Evolutionary conservation across 2,113 vertebrate species (phyloP), one percentile per base, ranked within the genome.

Genomic region (Tauraco erythrolophus): DNA sequence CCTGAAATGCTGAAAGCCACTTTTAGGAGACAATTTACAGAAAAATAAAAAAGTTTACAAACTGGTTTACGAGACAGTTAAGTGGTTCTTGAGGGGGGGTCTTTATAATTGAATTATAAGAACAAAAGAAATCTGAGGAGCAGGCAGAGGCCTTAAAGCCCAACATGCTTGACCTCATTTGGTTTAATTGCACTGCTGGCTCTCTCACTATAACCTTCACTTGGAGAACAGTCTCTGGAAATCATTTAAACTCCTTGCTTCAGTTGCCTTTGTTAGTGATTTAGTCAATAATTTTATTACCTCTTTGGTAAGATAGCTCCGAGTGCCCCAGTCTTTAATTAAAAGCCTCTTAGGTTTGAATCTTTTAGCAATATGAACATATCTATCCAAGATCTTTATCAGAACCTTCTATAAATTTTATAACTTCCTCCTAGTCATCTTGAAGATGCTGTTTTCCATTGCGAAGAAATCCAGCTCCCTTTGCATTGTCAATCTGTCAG

Each of bases 31-130:
- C 88, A 93, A 84, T 92, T 95, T 95, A 96, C 88, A 93, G 92
- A 97, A 95, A 94, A 97, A 97, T 94, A 93, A 96, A 97, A 79
- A 94, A 91, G 71, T 96, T 97, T 97, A 97, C 83, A 96, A 93
- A 97, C 92, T 95, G 91, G 53, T 97, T 97, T 94, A 97, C 0
- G 24, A 94, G 96, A 95, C 91, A 94, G 82, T 94, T 95, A 95
- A 97, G 92, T 94, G 87, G 60, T 69, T 93, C 88, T 91, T 84
- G 65, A 9, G 54, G 84, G 81, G 65, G 80, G 74, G 93, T 89
- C 94, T 95, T 91, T 94, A 85, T 93, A 97, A 97, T 93, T 92
- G 78, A 97, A 96, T 97, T 94, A 96, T 71, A 94, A 83, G 95
- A 97, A 97, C 95, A 95, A 94, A 97, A 97, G 95, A 93, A 97